Base-by-base conservation (phyloP, 1,140 invertebrate genomes). In the Sinonovacula constricta region DNA sequence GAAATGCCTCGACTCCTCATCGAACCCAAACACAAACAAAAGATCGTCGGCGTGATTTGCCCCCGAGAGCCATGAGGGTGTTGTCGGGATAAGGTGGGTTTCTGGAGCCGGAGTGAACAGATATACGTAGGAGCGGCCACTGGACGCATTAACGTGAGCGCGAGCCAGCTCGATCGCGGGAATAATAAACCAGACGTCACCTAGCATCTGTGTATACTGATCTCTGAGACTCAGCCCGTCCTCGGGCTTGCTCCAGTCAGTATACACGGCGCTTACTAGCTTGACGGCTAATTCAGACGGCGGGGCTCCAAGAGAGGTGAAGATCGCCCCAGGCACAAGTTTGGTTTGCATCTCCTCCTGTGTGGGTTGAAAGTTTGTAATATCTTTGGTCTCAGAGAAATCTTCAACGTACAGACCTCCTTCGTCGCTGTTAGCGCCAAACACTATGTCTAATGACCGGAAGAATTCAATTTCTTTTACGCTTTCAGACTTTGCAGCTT, bases 41-140 rank as follows among this genome's bases (percentile, higher is more conserved):
- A 67, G 65, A 7, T 67, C 65, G 54, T 70, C 67, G 3, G 39
- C 67, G 26, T 70, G 67, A 24, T 70, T 70, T 3, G 67, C 31
- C 14, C 53, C 3, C 15, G 10, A 57, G 24, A 28, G 22, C 67
- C 67, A 70, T 24, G 28, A 33, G 2, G 67, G 67, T 33, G 53
- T 70, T 4, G 51, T 39, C 18, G 7, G 7, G 18, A 56, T 28
- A 2, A 70, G 7, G 10, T 28, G 67, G 15, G n/a, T n/a, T 0
- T 34, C 24, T 15, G 53, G 33, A 1, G 1, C 2, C 1, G 67
- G 33, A 28, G 39, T 26, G 54, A 70, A 70, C 22, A 57, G 30
- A 24, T 70, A 70, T 22, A 70, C 15, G 18, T 36, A 70, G 33
- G 30, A 57, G 18, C 39, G 39, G 4, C 51, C 53, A 1, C 31